Base-by-base conservation (phyloP, 2,888 invertebrate genomes). In the Spisula solida region DNA sequence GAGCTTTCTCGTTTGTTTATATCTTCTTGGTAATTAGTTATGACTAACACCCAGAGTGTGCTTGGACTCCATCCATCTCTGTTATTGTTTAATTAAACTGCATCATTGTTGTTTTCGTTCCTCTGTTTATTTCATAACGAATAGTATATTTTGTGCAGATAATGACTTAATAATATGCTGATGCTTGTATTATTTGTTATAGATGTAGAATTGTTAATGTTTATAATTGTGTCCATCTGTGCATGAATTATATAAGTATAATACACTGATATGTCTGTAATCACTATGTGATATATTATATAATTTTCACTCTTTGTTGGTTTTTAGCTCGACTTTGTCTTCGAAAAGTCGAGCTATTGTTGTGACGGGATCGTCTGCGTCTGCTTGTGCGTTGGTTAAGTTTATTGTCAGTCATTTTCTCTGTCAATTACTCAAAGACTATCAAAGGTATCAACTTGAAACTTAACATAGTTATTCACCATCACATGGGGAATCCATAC, bases 1-100 rank as follows among this genome's bases (percentile, higher is more conserved):
- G 51, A 51, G 51, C 51, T 66, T 66, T 66, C 60, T 66, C 25
- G n/a, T 66, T 66, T 66, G 60, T 66, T 66, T 66, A 12, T 66
- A 66, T 25, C 60, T 66, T 25, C 10, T 25, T 25, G 60, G 60
- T 66, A 66, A 66, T 66, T 66, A 25, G 60, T 66, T n/a, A 66
- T 66, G 60, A 25, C 60, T n/a, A 51, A 51, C 51, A 51, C 16
- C 14, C 6, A 8, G 16, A 8, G 51, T 66, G 25, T 66, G 25
- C n/a, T 66, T 66, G 60, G 60, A 66, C 60, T 66, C 60, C n/a
- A 25, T 66, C 60, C 60, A 66, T 66, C 0, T 25, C 25, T 66
- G 60, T 66, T 25, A 25, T 10, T 66, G 60, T 66, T 66, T 66
- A 66, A 66, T 66, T 66, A 66, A 66, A 25, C 60, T 25, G 60